Percentiles rank a stretch among this genome's conserved stretches.
These are phyloP conservation scores for Colaptes auratus DNA, from an alignment of 2,113 vertebrate genomes.

Conservation along the genomic window DNA sequence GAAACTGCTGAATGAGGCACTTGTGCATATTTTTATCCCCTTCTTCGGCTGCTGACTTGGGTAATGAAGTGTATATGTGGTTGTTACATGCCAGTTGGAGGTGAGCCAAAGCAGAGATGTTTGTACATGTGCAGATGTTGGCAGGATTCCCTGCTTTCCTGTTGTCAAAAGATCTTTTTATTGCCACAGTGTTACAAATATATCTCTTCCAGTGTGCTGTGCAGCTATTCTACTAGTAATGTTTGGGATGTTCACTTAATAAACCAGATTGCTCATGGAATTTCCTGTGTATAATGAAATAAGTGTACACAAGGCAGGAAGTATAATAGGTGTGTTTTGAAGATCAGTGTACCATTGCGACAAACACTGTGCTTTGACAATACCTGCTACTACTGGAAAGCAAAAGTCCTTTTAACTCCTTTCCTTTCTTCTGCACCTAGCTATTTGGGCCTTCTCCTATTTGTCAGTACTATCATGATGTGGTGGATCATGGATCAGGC, in stretches of 20 bases:
- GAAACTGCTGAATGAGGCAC: conserved; percentile 55
- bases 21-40: conserved; percentile 58
- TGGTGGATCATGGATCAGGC: background rate
- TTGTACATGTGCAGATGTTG: conserved; percentile 75
- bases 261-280: background rate
- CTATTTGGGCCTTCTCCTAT: background rate
- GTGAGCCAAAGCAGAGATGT: conserved; percentile 66
- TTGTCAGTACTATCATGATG: background rate
- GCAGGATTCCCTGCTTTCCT: conserved; percentile 66
- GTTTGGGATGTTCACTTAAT: background rate
- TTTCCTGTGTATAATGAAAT: background rate
- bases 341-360: background rate
- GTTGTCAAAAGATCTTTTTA: conserved; percentile 75
- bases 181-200: conserved; percentile 64
- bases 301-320: background rate
- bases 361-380: background rate
- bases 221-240: background rate
- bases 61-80: conserved; percentile 70
- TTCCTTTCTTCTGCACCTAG: background rate
- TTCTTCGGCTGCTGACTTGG: conserved; percentile 37
- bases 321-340: background rate
- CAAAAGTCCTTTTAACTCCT: background rate
- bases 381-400: background rate
- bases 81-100: conserved; percentile 67
- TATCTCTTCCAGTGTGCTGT: conserved; percentile 38